Conservation (phyloP, 2,797 vertebrate species). For the Aratinga solstitialis region DNA sequence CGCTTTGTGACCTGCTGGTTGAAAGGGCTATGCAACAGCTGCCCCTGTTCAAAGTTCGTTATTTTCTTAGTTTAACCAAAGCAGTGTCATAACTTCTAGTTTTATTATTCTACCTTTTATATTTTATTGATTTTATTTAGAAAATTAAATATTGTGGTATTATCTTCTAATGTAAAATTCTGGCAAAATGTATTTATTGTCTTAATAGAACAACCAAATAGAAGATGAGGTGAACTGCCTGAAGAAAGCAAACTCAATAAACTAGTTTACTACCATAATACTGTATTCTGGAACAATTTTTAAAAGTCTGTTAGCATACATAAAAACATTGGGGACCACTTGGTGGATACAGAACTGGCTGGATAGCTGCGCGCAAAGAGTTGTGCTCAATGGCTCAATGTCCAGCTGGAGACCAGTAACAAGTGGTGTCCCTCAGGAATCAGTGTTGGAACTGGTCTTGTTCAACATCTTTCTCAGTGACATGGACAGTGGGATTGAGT, state of each 20-base stretch:
- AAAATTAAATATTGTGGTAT: not conserved
- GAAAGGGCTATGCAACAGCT: not conserved
- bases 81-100: not conserved
- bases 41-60: not conserved
- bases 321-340: not conserved
- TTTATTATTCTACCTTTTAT: not conserved
- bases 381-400: too few relatives aligned
- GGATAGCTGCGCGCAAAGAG: too few relatives aligned
- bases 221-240: conserved; percentile 16
- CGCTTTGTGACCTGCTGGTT: not conserved
- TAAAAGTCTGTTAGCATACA: not conserved
- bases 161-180: not conserved
- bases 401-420: too few relatives aligned
- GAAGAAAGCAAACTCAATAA: not conserved
- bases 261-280: not conserved
- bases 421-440: too few relatives aligned
- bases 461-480: too few relatives aligned
- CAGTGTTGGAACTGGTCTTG: too few relatives aligned
- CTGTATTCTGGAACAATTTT: not conserved
- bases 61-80: not conserved
- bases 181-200: not conserved
- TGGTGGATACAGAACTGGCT: too few relatives aligned
- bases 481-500: too few relatives aligned
- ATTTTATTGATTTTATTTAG: not conserved
- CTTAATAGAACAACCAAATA: not conserved